These are phyloP conservation scores for Callyntrura guangdongensis DNA, from an alignment of 2,888 invertebrate species.

Conservation along the genomic window DNA sequence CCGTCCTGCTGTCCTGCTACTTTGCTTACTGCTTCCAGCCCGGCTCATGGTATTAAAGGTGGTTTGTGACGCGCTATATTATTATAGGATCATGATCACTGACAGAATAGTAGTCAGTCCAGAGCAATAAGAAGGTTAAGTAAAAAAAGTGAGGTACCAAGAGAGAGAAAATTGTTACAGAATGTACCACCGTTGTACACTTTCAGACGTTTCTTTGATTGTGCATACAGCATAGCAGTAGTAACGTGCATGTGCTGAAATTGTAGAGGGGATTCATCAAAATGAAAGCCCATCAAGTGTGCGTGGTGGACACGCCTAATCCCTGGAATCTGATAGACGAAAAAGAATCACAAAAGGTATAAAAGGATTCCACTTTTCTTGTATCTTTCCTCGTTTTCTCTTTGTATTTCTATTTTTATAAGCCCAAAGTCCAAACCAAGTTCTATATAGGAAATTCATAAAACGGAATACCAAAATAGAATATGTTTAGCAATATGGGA, in stretches of 20 bases:
- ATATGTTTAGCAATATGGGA: no score
- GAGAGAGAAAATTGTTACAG: background rate
- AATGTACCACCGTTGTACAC: conserved; percentile 1
- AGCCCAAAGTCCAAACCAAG: no score
- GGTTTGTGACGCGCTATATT: background rate
- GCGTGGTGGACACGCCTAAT: conserved; percentile 74
- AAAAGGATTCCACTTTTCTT: conserved; percentile 67
- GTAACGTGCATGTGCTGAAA: conserved; percentile 2
- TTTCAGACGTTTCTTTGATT: no score
- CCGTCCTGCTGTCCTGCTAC: no score
- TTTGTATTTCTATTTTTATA: conserved; percentile 13
- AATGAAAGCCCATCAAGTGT: conserved; percentile 67
- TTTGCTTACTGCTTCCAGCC: no score
- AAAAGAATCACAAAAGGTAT: conserved; percentile 62
- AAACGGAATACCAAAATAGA: no score
- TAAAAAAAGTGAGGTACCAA: background rate
- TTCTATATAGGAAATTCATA: no score
- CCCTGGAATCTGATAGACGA: conserved; percentile 64
- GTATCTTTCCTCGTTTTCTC: background rate
- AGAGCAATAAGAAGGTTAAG: background rate
- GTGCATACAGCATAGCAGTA: no score
- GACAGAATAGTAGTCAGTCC: background rate
- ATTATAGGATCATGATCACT: background rate
- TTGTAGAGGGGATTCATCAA: conserved; percentile 63
- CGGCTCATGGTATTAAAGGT: background rate